Conservation (phyloP, 2,888 invertebrate species). For the Drosophila niveifrons region DNA sequence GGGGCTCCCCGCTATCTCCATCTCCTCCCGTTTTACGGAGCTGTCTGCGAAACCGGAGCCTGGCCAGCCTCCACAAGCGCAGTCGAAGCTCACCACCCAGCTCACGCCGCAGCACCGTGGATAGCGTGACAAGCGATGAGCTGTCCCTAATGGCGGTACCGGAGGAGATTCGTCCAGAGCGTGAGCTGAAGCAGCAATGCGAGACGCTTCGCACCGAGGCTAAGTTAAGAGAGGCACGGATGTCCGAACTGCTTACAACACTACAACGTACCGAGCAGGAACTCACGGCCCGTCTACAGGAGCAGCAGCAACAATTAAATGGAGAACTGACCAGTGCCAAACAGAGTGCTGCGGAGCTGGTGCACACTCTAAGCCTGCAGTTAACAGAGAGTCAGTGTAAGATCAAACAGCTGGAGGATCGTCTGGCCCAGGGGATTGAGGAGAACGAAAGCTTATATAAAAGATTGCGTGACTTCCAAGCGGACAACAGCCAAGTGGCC, state of each 20-base stretch:
- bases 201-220: conserved; percentile 91
- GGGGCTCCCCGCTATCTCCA: conserved; percentile 90
- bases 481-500: conserved; percentile 82
- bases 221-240: conserved; percentile 89
- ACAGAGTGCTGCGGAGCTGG: conserved; percentile 89
- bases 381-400: conserved; percentile 89
- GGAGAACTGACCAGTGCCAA: conserved; percentile 89
- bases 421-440: conserved; percentile 89
- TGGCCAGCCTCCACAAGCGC: conserved; percentile 86
- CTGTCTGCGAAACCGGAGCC: conserved; percentile 86
- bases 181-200: conserved; percentile 90
- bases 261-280: conserved; percentile 92
- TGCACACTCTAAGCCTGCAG: conserved; percentile 90
- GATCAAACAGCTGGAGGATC: conserved; percentile 85
- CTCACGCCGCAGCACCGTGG: conserved; percentile 88
- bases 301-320: conserved; percentile 88
- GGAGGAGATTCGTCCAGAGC: conserved; percentile 84
- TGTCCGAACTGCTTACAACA: conserved; percentile 91
- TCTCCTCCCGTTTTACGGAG: conserved; percentile 89
- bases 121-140: conserved; percentile 86
- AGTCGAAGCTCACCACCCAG: conserved; percentile 88
- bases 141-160: conserved; percentile 80
- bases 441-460: conserved; percentile 91
- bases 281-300: conserved; percentile 89
- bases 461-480: conserved; percentile 91